Percentiles rank a stretch among this genome's conserved stretches.
These are phyloP conservation scores for Nothoprocta pentlandii DNA, from an alignment of 2,113 vertebrate genomes.

Conservation along the genomic window DNA sequence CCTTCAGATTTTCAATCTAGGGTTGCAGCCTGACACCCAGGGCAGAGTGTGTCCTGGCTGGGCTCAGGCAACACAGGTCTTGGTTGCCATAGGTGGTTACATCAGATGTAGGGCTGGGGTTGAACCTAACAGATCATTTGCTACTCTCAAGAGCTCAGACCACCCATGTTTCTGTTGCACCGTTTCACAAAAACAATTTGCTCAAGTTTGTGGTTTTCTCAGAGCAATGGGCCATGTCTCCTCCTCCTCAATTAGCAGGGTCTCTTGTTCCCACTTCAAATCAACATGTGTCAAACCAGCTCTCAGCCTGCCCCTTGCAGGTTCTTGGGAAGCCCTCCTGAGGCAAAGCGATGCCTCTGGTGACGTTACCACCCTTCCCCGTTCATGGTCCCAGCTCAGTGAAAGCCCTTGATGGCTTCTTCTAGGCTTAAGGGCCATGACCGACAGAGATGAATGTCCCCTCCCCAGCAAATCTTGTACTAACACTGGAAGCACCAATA, in stretches of 20 bases:
- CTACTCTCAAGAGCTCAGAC: not conserved
- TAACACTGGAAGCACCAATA: not conserved
- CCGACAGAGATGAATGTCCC: not conserved
- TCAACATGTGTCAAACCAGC: not conserved
- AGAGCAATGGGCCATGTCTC: not conserved
- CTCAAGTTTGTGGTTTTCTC: not conserved
- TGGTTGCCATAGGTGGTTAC: not conserved
- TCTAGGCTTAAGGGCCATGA: not conserved
- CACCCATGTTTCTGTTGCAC: not conserved
- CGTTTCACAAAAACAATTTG: not conserved
- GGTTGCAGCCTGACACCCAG: not conserved
- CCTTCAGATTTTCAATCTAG: accelerated
- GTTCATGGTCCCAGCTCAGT: not conserved
- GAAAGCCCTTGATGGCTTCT: not conserved
- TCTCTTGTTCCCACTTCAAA: not conserved
- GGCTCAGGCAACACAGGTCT: not conserved
- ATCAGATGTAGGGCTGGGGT: not conserved
- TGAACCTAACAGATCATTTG: not conserved
- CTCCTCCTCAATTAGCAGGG: not conserved
- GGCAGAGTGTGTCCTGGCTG: not conserved
- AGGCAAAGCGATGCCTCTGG: not conserved
- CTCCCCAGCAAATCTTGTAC: not conserved
- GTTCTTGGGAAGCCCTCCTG: not conserved
- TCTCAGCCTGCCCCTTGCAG: not conserved
- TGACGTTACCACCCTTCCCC: not conserved